Percentiles rank a stretch among this genome's conserved stretches.
Conservation (phyloP, 2,888 invertebrate genomes). For the Scaptomyza tumidula region DNA sequence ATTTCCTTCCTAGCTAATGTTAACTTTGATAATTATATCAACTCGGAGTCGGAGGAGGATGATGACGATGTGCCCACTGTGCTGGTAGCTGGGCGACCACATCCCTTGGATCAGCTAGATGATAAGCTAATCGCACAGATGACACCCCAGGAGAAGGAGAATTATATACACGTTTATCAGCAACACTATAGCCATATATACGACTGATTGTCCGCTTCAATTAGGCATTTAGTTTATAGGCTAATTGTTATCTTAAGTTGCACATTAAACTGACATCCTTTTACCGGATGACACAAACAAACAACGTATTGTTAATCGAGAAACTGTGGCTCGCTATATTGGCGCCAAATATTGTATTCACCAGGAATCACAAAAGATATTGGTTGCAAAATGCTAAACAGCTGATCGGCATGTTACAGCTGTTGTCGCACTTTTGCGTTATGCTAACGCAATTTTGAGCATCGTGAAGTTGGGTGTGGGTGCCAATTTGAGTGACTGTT, state of each 20-base stretch:
- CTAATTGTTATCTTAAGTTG: conserved; percentile 42
- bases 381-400: background rate
- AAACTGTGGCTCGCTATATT: background rate
- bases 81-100: conserved; percentile 90
- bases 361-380: background rate
- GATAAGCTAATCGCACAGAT: conserved; percentile 94
- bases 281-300: background rate
- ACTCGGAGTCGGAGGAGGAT: conserved; percentile 85
- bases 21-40: conserved; percentile 87
- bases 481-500: background rate
- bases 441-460: conserved; percentile 13
- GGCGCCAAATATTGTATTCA: conserved; percentile 31
- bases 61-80: conserved; percentile 91
- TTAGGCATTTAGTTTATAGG: conserved; percentile 41
- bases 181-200: conserved; percentile 96
- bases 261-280: conserved; percentile 27
- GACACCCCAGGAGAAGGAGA: conserved; percentile 96
- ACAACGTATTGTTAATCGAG: background rate
- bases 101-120: conserved; percentile 93
- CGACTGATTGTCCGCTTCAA: conserved; percentile 85
- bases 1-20: conserved; percentile 86
- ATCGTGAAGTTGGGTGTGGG: background rate
- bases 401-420: conserved; percentile 12
- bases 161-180: conserved; percentile 96
- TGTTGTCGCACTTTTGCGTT: background rate